These are phyloP conservation scores for Mellilla xanthometata DNA, from an alignment of 2,888 invertebrate genomes.

Conservation along the genomic window DNA sequence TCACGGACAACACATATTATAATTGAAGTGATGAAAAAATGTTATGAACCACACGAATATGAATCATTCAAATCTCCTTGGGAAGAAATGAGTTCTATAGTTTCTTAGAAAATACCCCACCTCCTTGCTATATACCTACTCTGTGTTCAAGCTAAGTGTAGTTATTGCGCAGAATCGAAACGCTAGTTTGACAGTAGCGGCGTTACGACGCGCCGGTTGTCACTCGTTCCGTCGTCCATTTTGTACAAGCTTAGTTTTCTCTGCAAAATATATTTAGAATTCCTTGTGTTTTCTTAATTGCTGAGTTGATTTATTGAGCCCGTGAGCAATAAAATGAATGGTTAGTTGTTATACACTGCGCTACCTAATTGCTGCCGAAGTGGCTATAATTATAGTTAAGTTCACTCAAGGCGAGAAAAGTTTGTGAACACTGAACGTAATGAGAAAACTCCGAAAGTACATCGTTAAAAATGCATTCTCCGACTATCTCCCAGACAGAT, in stretches of 20 bases:
- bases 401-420: conserved; percentile 6
- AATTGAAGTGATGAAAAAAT: too few relatives aligned
- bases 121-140: too few relatives aligned
- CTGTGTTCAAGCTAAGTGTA: too few relatives aligned
- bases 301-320: background rate
- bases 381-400: background rate
- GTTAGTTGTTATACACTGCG: background rate
- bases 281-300: background rate
- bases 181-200: conserved; percentile 2
- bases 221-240: background rate
- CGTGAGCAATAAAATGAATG: background rate
- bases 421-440: conserved; percentile 10
- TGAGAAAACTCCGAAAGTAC: conserved; percentile 36
- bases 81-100: too few relatives aligned
- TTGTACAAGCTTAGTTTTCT: background rate
- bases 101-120: too few relatives aligned
- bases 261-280: background rate
- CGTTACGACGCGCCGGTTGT: background rate
- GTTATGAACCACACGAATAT: too few relatives aligned
- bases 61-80: too few relatives aligned
- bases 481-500: conserved; percentile 50
- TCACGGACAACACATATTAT: too few relatives aligned
- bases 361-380: background rate
- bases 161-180: conserved; percentile 5
- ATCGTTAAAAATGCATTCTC: conserved; percentile 47